Evolutionary conservation across 2,888 invertebrate species (phyloP), one percentile per base, ranked within the genome.

Genomic region (Physocephala rufipes): DNA sequence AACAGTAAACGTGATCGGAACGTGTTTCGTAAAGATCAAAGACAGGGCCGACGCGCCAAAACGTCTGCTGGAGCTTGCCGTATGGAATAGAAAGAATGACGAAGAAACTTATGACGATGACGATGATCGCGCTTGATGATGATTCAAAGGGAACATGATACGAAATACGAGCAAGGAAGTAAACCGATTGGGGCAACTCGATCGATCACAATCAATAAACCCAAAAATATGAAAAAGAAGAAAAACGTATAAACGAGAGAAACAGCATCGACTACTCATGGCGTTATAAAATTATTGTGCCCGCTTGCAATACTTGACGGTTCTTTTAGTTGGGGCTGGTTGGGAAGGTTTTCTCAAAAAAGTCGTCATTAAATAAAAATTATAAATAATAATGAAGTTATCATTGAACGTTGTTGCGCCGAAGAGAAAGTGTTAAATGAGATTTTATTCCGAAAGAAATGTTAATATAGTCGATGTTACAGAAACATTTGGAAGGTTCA

Each of bases 191-290:
- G 59, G 49, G 67, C 67, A 67, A 19, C 58, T 43, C 74, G 82
- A 81, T 81, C 82, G 82, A 81, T 81, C 82, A 78, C 81, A 81
- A 81, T 81, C 81, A 82, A 81, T 81, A 80, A 81, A 79, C 79
- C 79, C 79, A 77, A 80, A 82, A 58, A 24, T 58, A 28, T 26
- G 58, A 7, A 81, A 63, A 24, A 19, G 47, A 16, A 13, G 43
- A 21, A 26, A 58, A 30, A 58, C 45, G 63, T 28, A 59, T 3
- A 26, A 59, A 12, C 15, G 61, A n/a, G 16, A n/a, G 61, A 61
- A 53, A 53, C 2, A 24, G 19, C 12, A 21, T 53, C 53, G 21
- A 21, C 67, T 59, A 45, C 45, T 68, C 67, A 68, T 59, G 67
- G 59, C 47, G 47, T 59, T 68, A 30, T 68, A 61, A 63, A 63